Conservation (phyloP, 2,888 invertebrate genomes). For the Scaptomyza parva region DNA sequence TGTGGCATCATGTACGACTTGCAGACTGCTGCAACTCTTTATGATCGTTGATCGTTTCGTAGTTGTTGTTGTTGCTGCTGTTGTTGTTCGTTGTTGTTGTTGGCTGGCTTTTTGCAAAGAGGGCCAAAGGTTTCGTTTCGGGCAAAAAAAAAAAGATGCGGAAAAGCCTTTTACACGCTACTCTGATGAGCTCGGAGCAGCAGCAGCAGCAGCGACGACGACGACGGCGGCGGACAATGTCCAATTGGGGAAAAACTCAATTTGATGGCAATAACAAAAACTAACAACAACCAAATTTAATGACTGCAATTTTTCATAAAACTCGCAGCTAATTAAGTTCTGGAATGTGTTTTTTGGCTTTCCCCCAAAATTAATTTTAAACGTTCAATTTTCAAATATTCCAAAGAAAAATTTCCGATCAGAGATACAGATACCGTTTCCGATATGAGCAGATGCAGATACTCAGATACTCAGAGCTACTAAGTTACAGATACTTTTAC, state of each 20-base stretch:
- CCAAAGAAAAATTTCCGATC: constrained; percentile 54
- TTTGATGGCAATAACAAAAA: constrained; percentile 43
- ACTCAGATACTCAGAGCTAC: constrained; percentile 13
- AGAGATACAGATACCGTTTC: constrained; percentile 6
- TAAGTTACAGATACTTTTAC: no score
- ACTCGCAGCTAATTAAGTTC: constrained; percentile 69
- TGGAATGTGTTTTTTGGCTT: constrained; percentile 32
- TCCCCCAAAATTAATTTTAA: constrained; percentile 61
- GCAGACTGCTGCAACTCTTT: constrained; percentile 27
- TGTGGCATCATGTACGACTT: constrained; percentile 51
- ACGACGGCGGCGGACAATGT: constrained; percentile 19
- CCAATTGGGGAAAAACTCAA: constrained; percentile 62
- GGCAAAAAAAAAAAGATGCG: constrained; percentile 51
- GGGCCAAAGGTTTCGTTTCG: constrained; percentile 69
- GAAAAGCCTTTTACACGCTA: constrained; percentile 64
- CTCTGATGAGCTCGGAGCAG: constrained; percentile 46
- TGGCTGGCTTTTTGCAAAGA: constrained; percentile 47
- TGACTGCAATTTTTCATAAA: constrained; percentile 77
- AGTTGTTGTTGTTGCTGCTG: constrained; percentile 14
- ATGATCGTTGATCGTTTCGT: constrained; percentile 24
- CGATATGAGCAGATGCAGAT: constrained; percentile 24
- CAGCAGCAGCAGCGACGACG: not conserved
- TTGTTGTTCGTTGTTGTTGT: constrained; percentile 25
- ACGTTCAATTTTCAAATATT: constrained; percentile 49
- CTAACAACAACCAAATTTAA: constrained; percentile 38